Base-by-base conservation (phyloP, 2,113 vertebrate genomes). In the Oncorhynchus mykiss region DNA sequence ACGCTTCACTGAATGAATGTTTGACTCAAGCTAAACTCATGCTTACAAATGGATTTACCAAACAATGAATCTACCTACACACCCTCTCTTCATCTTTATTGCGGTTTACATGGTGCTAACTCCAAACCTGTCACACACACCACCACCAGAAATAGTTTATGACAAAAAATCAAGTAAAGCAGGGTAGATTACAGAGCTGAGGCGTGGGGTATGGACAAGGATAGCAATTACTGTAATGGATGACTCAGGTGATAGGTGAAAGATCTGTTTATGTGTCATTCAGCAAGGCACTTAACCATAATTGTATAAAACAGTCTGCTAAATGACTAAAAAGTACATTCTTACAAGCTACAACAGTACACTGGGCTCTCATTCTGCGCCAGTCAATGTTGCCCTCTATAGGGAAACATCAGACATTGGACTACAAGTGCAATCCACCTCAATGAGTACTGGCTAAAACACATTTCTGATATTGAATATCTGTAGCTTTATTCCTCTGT, bases 101-200 rank as follows among this genome's bases (percentile, higher is more conserved):
- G 45, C 73, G 69, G 76, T 82, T 82, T 76, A 73, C 77, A 76
- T 82, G 73, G 77, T 72, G 70, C 76, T 48, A 18, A 16, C 70
- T 72, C 67, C 64, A 64, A 73, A 69, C 31, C 20, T 80, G 65
- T 75, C 70, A 71, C 80, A 78, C 80, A 71, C 76, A 71, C 60
- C 67, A 65, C 80, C 65, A 20, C 9, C 67, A 45, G 39, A 45
- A 45, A 12, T 45, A 12, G 39, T 45, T 34, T 20, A 18, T 20
- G 20, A 31, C 14, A 54, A 54, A 54, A 16, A 54, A 54, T 67
- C 14, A 31, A 67, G 13, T 31, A 67, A 68, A 68, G 31, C 67
- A 68, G 18, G 29, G 31, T 18, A 8, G 16, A 39, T 34, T 31
- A 5, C 18, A 6, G 18, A 18, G 18, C 29, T 6, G 5, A 20